Evolutionary conservation across 2,888 invertebrate genomes (phyloP), one percentile per base, ranked within the genome.

Genomic region (Ganaspis brasiliensis): DNA sequence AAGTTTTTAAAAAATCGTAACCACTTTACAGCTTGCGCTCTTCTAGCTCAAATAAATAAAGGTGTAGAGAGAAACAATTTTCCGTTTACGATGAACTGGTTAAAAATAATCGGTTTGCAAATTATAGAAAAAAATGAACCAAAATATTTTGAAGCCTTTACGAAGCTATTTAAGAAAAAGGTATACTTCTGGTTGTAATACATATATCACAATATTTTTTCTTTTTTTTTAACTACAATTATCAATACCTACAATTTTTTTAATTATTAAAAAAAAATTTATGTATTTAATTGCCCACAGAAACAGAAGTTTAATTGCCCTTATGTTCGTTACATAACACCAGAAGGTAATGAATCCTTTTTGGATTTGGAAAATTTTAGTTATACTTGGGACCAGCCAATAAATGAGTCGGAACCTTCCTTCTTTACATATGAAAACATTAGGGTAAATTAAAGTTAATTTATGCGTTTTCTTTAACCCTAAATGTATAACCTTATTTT

Each of bases 321-420:
- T 1, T 86, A 85, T 73, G 83, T 91, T 14, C 78, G 79, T 8
- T 88, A 88, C 63, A 79, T 86, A 5, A 90, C 89, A 2, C 80
- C 85, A 8, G 57, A 78, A 16, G 85, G 88, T 5, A 87, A 85
- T 37, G 86, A 87, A 77, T 83, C 89, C 24, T 91, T 85, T 52
- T 79, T 91, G 6, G 86, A 91, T 80, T 79, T 91, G 6, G 75
- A 87, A 37, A 84, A 83, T 2, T 79, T 78, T 72, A 85, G 31
- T 59, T 91, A 89, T 24, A 85, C 88, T 5, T 91, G 91, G 91
- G 89, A 90, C 73, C 74, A 78, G 24, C 89, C 89, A 0, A 83
- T 82, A 76, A 74, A 87, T 74, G 76, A 88, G 2, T 75, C 83
- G 1, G 88, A 88, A 70, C 82, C 87, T 70, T 79, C 79, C 74